phyloP scores from a whole-genome alignment of 2,797 vertebrate species.

The Parauchenoglanis punctatus region DNA sequence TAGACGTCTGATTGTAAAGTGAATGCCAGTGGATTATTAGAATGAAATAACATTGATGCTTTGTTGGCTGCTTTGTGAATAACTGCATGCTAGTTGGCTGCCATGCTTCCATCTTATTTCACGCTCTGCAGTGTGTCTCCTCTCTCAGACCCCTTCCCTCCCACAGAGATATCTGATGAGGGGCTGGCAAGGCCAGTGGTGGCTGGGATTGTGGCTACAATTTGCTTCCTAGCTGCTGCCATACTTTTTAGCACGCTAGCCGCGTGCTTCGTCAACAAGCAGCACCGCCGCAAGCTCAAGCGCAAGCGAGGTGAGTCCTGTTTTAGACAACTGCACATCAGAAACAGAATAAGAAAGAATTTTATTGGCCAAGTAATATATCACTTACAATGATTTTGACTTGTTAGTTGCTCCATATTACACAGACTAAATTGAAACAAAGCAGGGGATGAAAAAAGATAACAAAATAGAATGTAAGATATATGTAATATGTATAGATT shows the following conservation, averaged over 20 bases:
- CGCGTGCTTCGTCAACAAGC: constrained; percentile 98
- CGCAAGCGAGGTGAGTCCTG: constrained; percentile 90
- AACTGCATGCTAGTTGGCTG: constrained; percentile 50
- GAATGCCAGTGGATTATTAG: constrained; percentile 20
- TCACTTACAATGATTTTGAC: neutral
- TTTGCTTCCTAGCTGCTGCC: constrained; percentile 97
- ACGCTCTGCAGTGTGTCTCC: constrained; percentile 56
- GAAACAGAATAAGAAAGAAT: neutral
- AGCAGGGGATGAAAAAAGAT: neutral
- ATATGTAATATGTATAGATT: neutral
- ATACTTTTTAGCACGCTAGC: constrained; percentile 97
- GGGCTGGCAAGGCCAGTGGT: constrained; percentile 94
- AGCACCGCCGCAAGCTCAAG: constrained; percentile 96
- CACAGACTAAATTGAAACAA: neutral
- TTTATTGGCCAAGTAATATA: neutral
- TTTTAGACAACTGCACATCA: neutral
- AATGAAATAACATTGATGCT: constrained; percentile 29
- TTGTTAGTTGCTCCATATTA: neutral
- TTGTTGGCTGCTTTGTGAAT: constrained; percentile 53
- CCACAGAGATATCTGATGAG: constrained; percentile 90
- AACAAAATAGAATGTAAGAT: neutral
- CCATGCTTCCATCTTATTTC: constrained; percentile 55
- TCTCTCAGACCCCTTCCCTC: constrained; percentile 88
- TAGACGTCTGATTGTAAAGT: neutral
- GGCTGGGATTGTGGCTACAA: constrained; percentile 97